Percentiles rank a stretch among this genome's conserved stretches.
These are phyloP conservation scores for Clytia hemisphaerica DNA, from an alignment of 30 jellyfish, hydroid and myxozoan genomes.

Conservation along the genomic window DNA sequence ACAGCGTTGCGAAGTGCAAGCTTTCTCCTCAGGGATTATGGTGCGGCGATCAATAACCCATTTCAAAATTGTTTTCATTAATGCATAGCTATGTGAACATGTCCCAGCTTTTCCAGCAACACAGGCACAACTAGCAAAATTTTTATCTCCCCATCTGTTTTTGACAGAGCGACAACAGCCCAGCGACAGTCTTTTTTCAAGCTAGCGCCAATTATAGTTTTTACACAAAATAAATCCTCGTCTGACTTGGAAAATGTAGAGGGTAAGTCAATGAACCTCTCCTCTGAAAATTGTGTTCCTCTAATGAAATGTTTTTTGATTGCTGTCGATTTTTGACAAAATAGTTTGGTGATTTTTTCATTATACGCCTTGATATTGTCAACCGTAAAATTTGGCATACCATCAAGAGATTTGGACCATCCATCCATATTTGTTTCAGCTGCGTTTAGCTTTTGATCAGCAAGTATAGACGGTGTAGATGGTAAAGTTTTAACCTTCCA, in stretches of 20 bases:
- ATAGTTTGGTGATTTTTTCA: background rate
- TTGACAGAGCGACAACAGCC: slow-evolving; percentile 1
- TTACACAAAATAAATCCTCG: background rate
- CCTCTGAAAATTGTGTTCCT: slow-evolving; percentile 10
- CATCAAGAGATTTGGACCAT: slow-evolving; percentile 12
- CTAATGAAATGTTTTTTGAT: slow-evolving; percentile 5
- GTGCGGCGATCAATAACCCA: too few species aligned
- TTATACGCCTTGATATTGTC: background rate
- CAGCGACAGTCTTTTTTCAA: slow-evolving; percentile 9
- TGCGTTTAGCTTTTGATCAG: background rate
- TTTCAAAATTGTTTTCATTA: too few species aligned
- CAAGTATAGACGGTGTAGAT: slow-evolving; percentile 1
- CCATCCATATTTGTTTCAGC: background rate
- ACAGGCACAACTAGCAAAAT: too few species aligned
- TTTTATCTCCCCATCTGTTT: background rate
- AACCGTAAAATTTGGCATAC: slow-evolving; percentile 14
- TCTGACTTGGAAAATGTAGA: background rate
- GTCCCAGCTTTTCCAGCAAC: too few species aligned
- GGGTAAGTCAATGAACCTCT: slow-evolving; percentile 6
- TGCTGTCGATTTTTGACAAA: slow-evolving; percentile 8
- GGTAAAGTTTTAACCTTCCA: slow-evolving; percentile 12
- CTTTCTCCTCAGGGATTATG: too few species aligned
- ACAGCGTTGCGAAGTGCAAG: background rate
- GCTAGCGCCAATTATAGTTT: slow-evolving; percentile 6
- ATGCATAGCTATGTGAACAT: too few species aligned